phyloP scores from a whole-genome alignment of 2,888 invertebrate species.

The Stramonita haemastoma region DNA sequence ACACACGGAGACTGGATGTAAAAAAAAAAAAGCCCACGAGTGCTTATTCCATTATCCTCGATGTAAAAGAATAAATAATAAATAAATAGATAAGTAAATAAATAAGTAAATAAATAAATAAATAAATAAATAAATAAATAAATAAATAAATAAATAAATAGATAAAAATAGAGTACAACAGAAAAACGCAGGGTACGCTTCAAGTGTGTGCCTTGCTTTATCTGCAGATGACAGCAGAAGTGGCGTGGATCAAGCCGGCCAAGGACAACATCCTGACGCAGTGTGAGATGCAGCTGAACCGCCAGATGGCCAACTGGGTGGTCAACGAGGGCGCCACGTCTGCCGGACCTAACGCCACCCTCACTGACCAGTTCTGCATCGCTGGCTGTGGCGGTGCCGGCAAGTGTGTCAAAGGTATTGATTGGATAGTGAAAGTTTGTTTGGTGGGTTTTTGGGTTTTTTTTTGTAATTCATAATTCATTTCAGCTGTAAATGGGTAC shows the following conservation, averaged over 20 bases:
- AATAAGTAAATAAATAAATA: too few species aligned
- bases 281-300: constrained; percentile 53
- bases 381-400: constrained; percentile 56
- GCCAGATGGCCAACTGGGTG: constrained; percentile 53
- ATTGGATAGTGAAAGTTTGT: background rate
- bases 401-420: constrained; percentile 56
- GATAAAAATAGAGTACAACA: too few species aligned
- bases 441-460: background rate
- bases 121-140: too few species aligned
- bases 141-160: too few species aligned
- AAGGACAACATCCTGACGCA: constrained; percentile 55
- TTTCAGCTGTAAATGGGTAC: too few species aligned
- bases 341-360: constrained; percentile 44
- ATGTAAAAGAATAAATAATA: too few species aligned
- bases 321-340: constrained; percentile 12
- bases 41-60: too few species aligned
- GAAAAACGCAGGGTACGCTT: too few species aligned
- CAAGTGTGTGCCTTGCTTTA: background rate
- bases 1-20: too few species aligned
- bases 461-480: background rate
- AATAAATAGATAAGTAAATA: too few species aligned
- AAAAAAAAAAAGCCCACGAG: too few species aligned
- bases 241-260: constrained; percentile 51
- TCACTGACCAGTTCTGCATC: constrained; percentile 53
- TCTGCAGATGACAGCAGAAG: constrained; percentile 37